These are phyloP conservation scores for Eurois occulta DNA, from an alignment of 2,888 invertebrate genomes.

Conservation along the genomic window DNA sequence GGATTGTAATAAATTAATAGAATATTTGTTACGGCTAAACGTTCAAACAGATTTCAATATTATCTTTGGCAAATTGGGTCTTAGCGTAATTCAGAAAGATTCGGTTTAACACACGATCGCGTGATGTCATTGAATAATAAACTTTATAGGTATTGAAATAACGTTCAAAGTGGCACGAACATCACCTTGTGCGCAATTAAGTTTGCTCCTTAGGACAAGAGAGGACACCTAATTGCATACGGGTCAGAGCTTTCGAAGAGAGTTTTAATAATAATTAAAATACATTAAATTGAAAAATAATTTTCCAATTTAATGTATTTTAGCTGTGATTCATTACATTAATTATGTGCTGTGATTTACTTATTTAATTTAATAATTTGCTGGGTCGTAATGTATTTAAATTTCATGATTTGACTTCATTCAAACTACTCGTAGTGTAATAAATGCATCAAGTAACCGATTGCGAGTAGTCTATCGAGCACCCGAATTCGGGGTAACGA, in stretches of 20 bases:
- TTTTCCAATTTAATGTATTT: too few relatives aligned
- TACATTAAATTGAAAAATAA: too few relatives aligned
- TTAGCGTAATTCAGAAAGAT: neutral
- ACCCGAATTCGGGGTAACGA: neutral
- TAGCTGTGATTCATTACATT: too few relatives aligned
- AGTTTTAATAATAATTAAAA: too few relatives aligned
- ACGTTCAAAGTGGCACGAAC: neutral
- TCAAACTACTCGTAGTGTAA: neutral
- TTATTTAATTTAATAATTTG: too few relatives aligned
- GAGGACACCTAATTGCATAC: neutral
- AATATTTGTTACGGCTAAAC: constrained; percentile 9
- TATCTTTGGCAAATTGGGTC: neutral
- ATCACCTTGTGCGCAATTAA: neutral
- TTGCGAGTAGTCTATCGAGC: neutral
- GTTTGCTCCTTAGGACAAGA: neutral
- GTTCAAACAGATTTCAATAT: constrained; percentile 5
- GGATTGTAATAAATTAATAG: neutral
- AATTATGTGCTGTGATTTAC: too few relatives aligned
- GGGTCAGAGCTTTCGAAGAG: too few relatives aligned
- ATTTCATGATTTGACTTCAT: neutral
- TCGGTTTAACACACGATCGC: neutral
- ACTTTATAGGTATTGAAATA: fast-evolving
- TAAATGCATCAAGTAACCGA: neutral
- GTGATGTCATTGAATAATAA: neutral
- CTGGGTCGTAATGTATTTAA: too few relatives aligned